Base-by-base conservation (phyloP, 2,113 vertebrate genomes). In the Elachura formosa region DNA sequence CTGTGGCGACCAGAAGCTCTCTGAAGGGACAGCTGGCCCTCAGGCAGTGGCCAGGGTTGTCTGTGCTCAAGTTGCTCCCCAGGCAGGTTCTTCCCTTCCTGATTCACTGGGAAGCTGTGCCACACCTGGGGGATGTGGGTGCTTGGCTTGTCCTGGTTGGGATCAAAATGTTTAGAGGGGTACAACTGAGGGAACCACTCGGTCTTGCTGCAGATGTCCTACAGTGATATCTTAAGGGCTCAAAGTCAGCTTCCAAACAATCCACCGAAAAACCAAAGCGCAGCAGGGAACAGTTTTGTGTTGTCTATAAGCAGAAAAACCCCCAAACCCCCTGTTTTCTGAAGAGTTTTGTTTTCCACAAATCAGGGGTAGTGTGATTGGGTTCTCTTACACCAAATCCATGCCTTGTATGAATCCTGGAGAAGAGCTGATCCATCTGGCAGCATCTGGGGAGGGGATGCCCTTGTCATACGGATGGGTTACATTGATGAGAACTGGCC, bases 381-480 rank as follows among this genome's bases (percentile, higher is more conserved):
- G 5, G 17, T 31, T 85, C 25, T 79, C 41, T 81, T 45, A 36
- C 11, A 21, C 13, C 5, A 6, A 80, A 55, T 63, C 33, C 33
- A 23, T 62, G 5, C 33, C 31, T 28, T 0, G 0, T 31, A 17
- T 0, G 11, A 75, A 43, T 0, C 0, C 34, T 72, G 59, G 63
- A 55, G 84, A 88, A 84, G 68, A 95, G 23, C 62, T 80, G 49
- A 73, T 34, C 45, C 0, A 0, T 14, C 62, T 87, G 59, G 92
- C 71, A 96, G 84, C 46, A 88, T 78, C 55, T 18, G 15, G 61
- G 19, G 23, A 88, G 72, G 34, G 29, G 54, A 58, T 41, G 18
- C 33, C 88, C 34, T 95, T 40, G 15, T 93, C 17, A 15, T 16
- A 68, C 16, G 43, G n/a, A 58, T 12, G 22, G 43, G 46, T 69